A percentile compares a stretch with the other conserved stretches of the same genome.
Conservation (phyloP, 35 echinoderm and acorn worm species). For the Heliocidaris tuberculata region DNA sequence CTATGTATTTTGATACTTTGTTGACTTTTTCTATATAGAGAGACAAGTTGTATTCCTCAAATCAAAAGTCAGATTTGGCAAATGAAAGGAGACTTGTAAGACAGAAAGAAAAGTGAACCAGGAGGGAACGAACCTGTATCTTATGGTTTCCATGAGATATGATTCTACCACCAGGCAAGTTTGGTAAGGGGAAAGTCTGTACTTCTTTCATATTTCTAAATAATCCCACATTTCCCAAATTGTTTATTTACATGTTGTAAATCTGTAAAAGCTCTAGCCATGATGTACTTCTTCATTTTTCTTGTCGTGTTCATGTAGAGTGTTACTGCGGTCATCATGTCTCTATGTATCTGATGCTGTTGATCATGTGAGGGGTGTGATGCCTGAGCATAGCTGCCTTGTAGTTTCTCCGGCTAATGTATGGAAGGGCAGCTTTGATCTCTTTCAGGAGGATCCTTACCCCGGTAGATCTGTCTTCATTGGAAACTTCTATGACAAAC, state of each 20-base stretch:
- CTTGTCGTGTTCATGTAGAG: conserved; percentile 32
- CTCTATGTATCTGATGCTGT: conserved; percentile 73
- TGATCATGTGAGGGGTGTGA: conserved; percentile 46
- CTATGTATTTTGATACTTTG: not conserved
- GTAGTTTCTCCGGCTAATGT: conserved; percentile 86
- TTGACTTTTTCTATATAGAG: too few relatives aligned
- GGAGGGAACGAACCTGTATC: too few relatives aligned
- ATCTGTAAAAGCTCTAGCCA: too few relatives aligned
- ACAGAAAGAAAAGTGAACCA: too few relatives aligned
- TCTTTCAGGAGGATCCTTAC: conserved; percentile 74
- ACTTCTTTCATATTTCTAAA: not conserved
- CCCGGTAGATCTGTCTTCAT: conserved; percentile 76
- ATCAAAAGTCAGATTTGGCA: too few relatives aligned
- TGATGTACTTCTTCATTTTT: not conserved
- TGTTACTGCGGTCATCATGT: conserved; percentile 68
- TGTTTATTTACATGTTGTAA: too few relatives aligned
- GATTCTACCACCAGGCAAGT: too few relatives aligned
- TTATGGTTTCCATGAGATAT: too few relatives aligned
- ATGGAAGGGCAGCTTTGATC: conserved; percentile 62
- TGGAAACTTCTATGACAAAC: conserved; percentile 43
- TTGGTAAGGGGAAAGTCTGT: too few relatives aligned
- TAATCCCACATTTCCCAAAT: not conserved
- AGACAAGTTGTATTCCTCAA: too few relatives aligned
- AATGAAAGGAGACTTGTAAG: too few relatives aligned
- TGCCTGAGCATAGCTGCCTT: conserved; percentile 89